Base-by-base conservation (phyloP, 2,797 vertebrate species). In the Catostomus latipinnis region DNA sequence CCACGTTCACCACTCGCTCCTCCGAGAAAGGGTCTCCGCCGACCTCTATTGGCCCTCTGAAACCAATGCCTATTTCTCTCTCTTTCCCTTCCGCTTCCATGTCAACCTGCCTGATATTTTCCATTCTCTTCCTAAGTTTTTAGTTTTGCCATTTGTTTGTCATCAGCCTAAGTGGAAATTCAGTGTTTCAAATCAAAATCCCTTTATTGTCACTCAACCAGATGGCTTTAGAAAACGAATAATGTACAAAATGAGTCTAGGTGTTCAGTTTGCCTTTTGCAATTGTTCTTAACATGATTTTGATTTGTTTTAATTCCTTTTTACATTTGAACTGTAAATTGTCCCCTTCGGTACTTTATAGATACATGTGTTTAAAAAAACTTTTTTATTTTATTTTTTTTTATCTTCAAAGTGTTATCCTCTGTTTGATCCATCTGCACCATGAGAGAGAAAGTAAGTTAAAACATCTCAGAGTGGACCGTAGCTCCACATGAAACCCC, bases 31-130 rank as follows among this genome's bases (percentile, higher is more conserved):
- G 90, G 89, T 85, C 89, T 90, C 63, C 86, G 89, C 65, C 90
- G 89, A 88, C 90, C 91, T 0, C 88, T 92, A 22, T 86, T 92
- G 83, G 84, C 88, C 84, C 83, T 93, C 69, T 94, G 71, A 83
- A 62, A 48, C 34, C 8, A 81, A 91, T 65, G 69, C 86, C 74
- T 80, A 84, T 81, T 78, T 74, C 74, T 58, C n/a, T 69, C 61
- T 62, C 52, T 53, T 53, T 71, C n/a, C 54, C 4, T 78, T 9
- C 53, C 16, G 63, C 22, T 71, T 57, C 8, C 46, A 46, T 58
- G 6, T 10, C 57, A 22, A 7, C 16, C 57, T 10, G 16, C 8
- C 8, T 60, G 3, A 60, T 60, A 46, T 74, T 81, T 83, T 78
- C 48, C 71, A 71, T 22, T 71, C 74, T 79, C 6, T 71, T 68